A percentile compares a stretch with the other conserved stretches of the same genome.
Evolutionary conservation across 2,113 vertebrate genomes (phyloP).

Genomic region (Chloropsis hardwickii): DNA sequence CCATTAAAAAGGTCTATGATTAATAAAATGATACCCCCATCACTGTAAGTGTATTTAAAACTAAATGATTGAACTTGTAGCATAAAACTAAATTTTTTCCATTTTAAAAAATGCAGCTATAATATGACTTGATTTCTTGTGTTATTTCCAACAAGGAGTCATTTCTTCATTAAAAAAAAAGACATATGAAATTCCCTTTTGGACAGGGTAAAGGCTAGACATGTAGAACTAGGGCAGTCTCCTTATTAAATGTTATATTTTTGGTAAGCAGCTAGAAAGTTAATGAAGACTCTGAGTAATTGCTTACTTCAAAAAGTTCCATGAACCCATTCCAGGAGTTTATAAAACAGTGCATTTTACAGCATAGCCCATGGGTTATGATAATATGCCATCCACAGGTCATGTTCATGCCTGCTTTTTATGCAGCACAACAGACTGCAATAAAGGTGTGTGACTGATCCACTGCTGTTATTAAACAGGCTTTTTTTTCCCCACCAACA

Average conservation of each 20-base stretch:
- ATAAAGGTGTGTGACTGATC: conserved; percentile 27
- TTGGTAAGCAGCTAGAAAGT: conserved; percentile 2
- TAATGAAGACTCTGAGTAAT: conserved; percentile 34
- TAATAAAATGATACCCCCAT: not conserved
- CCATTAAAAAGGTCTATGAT: not conserved
- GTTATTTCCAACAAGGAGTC: not conserved
- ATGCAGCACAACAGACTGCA: conserved; percentile 38
- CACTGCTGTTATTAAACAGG: conserved; percentile 8
- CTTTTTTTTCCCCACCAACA: not conserved
- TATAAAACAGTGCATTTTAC: conserved; percentile 44
- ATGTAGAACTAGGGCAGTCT: not conserved
- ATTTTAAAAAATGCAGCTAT: not conserved
- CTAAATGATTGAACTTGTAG: not conserved
- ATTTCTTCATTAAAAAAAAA: not conserved
- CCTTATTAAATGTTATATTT: not conserved
- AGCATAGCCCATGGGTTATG: conserved; percentile 54
- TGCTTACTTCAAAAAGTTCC: not conserved
- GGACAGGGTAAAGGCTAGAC: not conserved
- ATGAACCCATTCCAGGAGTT: conserved; percentile 59
- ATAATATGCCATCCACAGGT: conserved; percentile 54
- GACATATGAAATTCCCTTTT: not conserved
- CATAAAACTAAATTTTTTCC: not conserved
- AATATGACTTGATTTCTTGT: not conserved
- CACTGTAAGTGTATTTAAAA: not conserved
- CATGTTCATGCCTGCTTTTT: conserved; percentile 66